Evolutionary conservation across 92 coral and sea anemone species (phyloP), one percentile per base, ranked within the genome.

Genomic region (Epizoanthus scotinus): DNA sequence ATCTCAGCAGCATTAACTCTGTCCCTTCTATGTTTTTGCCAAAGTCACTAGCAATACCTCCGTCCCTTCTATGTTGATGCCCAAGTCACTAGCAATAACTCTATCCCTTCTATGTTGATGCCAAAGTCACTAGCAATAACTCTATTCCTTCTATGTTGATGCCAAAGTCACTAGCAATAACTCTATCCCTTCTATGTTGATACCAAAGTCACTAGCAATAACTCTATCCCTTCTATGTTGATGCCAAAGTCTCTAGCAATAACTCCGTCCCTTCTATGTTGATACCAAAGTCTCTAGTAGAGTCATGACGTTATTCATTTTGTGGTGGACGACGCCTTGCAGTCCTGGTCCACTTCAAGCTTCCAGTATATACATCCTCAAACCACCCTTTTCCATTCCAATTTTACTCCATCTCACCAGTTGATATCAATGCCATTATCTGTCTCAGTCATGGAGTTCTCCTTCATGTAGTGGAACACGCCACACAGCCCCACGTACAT

Each of bases 301-400:
- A 8, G 91, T 91, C 61, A 91, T 70, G 19, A 91, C 84, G 38
- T 67, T 67, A 34, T 84, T 81, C 44, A 79, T 85, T 60, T 87
- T 85, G 82, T 88, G 91, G 50, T 85, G 86, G 2, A 88, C 38
- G 15, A 88, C 78, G 63, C 89, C 78, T 69, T 87, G 85, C 17
- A 91, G 77, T 19, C 58, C 70, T 56, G 70, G 83, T 73, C 78
- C 68, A 15, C 70, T 4, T 28, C 91, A 91, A 12, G 87, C 83
- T 47, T 91, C 94, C 36, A 78, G 5, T 8, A 91, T 68, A 70
- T 82, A 88, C 44, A 90, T 65, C 91, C 91, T 87, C 6, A 89
- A 82, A 1, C 9, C 44, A 38, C 44, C 44, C 14, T 28, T 3
- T 3, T 19, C 24, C 29, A n/a, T 12, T 18, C 64, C 25, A 26